Evolutionary conservation across 2,113 vertebrate genomes (phyloP).

Genomic region (Ploceus nigricollis): DNA sequence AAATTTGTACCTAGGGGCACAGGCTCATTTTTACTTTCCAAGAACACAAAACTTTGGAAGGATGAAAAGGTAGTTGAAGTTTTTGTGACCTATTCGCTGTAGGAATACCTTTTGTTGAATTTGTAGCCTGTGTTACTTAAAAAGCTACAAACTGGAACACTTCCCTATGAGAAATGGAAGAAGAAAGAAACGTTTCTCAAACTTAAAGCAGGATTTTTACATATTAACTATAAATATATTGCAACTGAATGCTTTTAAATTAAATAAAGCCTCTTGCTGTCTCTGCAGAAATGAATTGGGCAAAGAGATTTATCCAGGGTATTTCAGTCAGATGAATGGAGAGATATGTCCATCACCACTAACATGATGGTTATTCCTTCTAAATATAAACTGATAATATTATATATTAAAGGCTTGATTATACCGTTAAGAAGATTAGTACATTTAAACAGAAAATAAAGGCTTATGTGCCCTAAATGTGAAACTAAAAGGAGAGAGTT

Average conservation of each 20-base stretch:
- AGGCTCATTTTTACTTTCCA: neutral
- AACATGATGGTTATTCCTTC: constrained; percentile 40
- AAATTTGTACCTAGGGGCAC: neutral
- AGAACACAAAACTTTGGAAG: neutral
- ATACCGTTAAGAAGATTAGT: constrained; percentile 62
- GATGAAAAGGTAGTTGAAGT: neutral
- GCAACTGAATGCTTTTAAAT: constrained; percentile 39
- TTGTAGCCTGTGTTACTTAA: neutral
- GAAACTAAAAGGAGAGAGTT: neutral
- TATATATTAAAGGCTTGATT: constrained; percentile 51
- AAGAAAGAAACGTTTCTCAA: neutral
- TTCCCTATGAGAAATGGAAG: neutral
- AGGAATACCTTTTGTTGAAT: neutral
- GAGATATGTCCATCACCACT: constrained; percentile 49
- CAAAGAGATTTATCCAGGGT: constrained; percentile 51
- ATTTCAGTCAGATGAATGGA: constrained; percentile 60
- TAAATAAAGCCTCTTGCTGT: constrained; percentile 42
- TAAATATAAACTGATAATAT: constrained; percentile 66
- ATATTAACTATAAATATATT: constrained; percentile 47
- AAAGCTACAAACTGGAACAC: neutral
- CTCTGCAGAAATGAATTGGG: constrained; percentile 47
- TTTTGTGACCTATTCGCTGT: neutral
- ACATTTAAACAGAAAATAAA: constrained; percentile 45
- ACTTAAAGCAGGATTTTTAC: constrained; percentile 28
- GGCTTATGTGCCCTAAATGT: constrained; percentile 45